Base-by-base conservation (phyloP, 2,888 invertebrate species). In the Leuctra nigra region DNA sequence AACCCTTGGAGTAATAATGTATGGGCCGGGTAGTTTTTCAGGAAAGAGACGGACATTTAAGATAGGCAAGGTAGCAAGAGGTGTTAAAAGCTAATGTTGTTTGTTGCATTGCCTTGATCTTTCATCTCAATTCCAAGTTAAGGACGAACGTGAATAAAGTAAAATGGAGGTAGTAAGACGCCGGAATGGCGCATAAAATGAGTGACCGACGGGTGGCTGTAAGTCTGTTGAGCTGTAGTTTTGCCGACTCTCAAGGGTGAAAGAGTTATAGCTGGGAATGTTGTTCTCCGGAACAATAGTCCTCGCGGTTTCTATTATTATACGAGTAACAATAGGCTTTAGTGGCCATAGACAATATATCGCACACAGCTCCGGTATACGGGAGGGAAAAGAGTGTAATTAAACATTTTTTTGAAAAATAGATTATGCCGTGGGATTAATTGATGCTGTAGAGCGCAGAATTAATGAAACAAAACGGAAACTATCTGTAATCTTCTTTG, bases 271-370 rank as follows among this genome's bases (percentile, higher is more conserved):
- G n/a, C n/a, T n/a, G n/a, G n/a, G n/a, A 39, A 39, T 39, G 39
- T 39, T 20, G 39, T 16, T 20, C 18, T 18, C 20, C 20, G 39
- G 39, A 39, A 39, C 39, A 39, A 39, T 39, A 39, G 39, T 16
- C n/a, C n/a, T n/a, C 39, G 20, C 13, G 39, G n/a, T 16, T 39
- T 39, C 39, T 39, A 39, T 39, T 39, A 16, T 39, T 39, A 39
- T 20, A 18, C 4, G 39, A 2, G 39, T 39, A 39, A 39, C 39
- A 39, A 39, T 39, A 39, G 18, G 20, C 20, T n/a, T n/a, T n/a
- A n/a, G n/a, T 39, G 39, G 39, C n/a, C n/a, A 16, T 16, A 18
- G 39, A 20, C 11, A 16, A 16, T 39, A 39, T 18, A 39, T 39
- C 20, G 39, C 6, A 39, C 13, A n/a, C 4, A 39, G 1, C 39